Conservation (phyloP, 2,113 vertebrate species). For the Colossoma macropomum region DNA sequence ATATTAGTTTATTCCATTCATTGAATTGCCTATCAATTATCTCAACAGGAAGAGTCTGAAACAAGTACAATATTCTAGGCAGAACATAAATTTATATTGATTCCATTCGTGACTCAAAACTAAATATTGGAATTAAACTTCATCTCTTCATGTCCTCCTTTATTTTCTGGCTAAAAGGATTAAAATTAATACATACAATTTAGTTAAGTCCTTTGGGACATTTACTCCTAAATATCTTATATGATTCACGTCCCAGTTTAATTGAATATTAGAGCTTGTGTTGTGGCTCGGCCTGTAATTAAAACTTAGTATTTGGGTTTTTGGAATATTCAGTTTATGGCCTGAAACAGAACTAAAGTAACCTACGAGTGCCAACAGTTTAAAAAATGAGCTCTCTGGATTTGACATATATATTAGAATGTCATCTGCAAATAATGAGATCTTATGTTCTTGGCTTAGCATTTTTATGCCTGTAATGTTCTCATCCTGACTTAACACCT, state of each 20-base stretch:
- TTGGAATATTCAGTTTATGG: constrained; percentile 38
- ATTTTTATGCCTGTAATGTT: constrained; percentile 35
- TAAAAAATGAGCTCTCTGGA: neutral
- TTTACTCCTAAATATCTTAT: constrained; percentile 25
- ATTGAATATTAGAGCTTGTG: neutral
- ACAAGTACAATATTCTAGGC: too few relatives aligned
- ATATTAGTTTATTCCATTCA: constrained; percentile 2
- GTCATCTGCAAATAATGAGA: constrained; percentile 32
- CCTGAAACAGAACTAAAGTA: constrained; percentile 13
- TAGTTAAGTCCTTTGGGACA: constrained; percentile 15
- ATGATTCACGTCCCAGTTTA: neutral
- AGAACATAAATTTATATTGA: neutral
- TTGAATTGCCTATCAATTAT: neutral
- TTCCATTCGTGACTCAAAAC: neutral
- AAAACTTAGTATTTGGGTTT: constrained; percentile 3
- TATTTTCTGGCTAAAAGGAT: neutral
- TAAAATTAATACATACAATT: neutral
- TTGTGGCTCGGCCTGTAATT: neutral
- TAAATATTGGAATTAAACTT: neutral
- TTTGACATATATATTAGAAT: constrained; percentile 39
- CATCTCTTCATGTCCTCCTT: neutral
- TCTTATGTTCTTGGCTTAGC: neutral
- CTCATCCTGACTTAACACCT: constrained; percentile 25
- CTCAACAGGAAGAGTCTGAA: neutral
- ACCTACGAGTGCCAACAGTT: neutral